Conservation (phyloP, 2,888 invertebrate genomes). For the Plusia festucae region DNA sequence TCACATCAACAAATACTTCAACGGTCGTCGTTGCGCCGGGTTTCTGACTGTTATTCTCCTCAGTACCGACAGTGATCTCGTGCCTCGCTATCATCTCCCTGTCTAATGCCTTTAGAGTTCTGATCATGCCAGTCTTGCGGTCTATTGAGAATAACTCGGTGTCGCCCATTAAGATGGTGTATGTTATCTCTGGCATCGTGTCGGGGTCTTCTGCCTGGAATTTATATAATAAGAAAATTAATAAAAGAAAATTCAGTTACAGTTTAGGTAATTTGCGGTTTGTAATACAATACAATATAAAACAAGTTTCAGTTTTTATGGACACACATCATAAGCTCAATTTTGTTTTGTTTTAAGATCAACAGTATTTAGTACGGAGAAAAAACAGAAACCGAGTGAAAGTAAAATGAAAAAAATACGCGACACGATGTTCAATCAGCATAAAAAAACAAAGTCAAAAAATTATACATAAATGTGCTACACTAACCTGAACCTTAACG, state of each 20-base stretch:
- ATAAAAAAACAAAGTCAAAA: too few relatives aligned
- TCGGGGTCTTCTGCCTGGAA: constrained; percentile 95
- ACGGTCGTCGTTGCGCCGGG: constrained; percentile 93
- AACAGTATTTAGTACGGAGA: too few relatives aligned
- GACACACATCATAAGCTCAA: too few relatives aligned
- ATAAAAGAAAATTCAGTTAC: too few relatives aligned
- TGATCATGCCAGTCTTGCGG: constrained; percentile 93
- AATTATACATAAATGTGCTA: not conserved
- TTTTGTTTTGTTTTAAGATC: too few relatives aligned
- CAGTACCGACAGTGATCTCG: constrained; percentile 94
- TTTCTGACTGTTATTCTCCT: constrained; percentile 93
- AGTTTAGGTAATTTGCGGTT: too few relatives aligned
- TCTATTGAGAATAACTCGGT: constrained; percentile 95
- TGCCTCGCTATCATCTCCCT: constrained; percentile 93
- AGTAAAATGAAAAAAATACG: too few relatives aligned
- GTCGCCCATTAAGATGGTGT: constrained; percentile 94
- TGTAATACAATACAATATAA: too few relatives aligned
- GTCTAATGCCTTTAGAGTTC: constrained; percentile 93
- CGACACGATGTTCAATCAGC: too few relatives aligned
- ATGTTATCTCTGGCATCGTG: constrained; percentile 94
- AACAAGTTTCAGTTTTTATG: too few relatives aligned
- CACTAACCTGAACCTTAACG: constrained; percentile 92
- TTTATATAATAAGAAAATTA: too few relatives aligned
- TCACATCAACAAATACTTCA: constrained; percentile 92
- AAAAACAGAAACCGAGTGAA: too few relatives aligned